Evolutionary conservation across 2,113 vertebrate species (phyloP), one percentile per base, ranked within the genome.

Genomic region (Galeopterus variegatus): DNA sequence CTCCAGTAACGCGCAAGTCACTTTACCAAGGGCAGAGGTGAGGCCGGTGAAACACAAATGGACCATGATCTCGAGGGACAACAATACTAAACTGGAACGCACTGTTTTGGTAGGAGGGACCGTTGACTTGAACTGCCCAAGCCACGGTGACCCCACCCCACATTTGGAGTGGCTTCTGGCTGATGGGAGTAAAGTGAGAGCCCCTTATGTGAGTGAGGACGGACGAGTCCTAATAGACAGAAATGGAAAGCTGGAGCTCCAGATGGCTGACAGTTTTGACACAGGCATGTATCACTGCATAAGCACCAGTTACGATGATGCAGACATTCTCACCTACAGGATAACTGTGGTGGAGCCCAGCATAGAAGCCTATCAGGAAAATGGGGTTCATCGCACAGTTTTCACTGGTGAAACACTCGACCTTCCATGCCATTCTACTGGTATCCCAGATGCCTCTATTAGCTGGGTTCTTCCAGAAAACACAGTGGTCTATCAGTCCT

Each of bases 281-380:
- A 86, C 99, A 0, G 99, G 99, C 3, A 88, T 99, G 14, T 99
- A 99, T 28, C 99, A 98, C 31, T 99, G 99, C 89, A 97, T 99
- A 62, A 95, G 99, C 95, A 99, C 99, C 36, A 99, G 99, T 88
- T 97, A 96, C 58, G 4, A 94, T 0, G 99, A 99, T 28, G 99
- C 99, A 1, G 99, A 99, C 79, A 83, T 98, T 31, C 98, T 99
- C 23, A 88, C 98, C 0, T 99, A 99, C 90, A 98, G 99, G 31
- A 50, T 99, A 2, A 99, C 99, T 0, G 99, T 99, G 92, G 28
- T 99, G 0, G 98, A 99, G 5, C 97, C 98, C 0, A 48, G 94
- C 3, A 90, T 98, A 76, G 99, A 98, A 45, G 98, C 95, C 64
- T 0, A 1, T 2, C 91, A 97, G 0, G 90, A 99, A 17, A 99